A percentile compares a stretch with the other conserved stretches of the same genome.
These are phyloP conservation scores for Alca torda DNA, from an alignment of 2,797 vertebrate genomes.

Conservation along the genomic window DNA sequence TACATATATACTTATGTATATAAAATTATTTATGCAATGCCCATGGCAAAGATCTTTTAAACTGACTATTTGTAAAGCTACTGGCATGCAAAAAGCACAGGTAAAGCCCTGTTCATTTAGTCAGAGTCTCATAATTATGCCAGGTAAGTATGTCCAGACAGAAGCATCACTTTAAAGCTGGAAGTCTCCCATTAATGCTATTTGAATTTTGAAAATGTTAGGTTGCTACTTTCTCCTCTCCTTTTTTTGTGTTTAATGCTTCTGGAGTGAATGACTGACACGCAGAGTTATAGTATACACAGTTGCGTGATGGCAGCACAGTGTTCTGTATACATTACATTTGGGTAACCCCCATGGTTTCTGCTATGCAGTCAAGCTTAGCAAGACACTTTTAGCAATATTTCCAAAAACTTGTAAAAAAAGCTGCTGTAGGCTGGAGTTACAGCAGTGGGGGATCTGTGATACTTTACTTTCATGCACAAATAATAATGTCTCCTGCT, in stretches of 20 bases:
- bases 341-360: background rate
- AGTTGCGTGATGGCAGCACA: background rate
- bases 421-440: background rate
- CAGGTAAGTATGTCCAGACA: background rate
- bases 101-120: background rate
- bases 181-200: background rate
- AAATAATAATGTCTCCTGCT: background rate
- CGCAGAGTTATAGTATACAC: background rate
- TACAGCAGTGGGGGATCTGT: background rate
- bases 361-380: background rate
- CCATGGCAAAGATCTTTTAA: conserved; percentile 46
- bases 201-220: background rate
- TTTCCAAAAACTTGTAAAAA: background rate
- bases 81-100: conserved; percentile 13
- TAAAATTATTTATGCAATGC: conserved; percentile 39
- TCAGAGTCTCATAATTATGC: background rate
- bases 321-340: background rate
- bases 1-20: conserved; percentile 41
- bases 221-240: background rate
- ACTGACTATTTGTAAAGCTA: conserved; percentile 19
- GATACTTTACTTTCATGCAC: background rate
- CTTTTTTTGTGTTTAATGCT: background rate
- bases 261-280: background rate
- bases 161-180: background rate
- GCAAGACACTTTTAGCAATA: background rate